Evolutionary conservation across 2,888 invertebrate genomes (phyloP).

Genomic region (Pollenia labialis): DNA sequence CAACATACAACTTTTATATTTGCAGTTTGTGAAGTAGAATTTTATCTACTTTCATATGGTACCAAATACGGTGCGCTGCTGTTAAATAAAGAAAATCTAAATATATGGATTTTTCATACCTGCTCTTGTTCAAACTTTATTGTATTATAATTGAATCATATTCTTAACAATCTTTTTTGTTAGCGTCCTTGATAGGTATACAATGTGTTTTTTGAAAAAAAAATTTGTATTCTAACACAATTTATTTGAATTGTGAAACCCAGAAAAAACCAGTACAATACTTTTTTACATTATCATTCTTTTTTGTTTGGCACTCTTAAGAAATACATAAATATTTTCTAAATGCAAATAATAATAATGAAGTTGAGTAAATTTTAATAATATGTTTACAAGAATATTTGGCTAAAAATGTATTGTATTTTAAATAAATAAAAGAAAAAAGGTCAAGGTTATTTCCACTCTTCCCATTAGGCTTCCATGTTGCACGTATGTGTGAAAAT

Average conservation of each 20-base stretch:
- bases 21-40: too few species aligned
- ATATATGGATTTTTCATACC: too few species aligned
- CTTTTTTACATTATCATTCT: not conserved
- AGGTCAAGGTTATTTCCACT: slow-evolving; percentile 18
- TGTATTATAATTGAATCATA: too few species aligned
- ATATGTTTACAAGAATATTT: not conserved
- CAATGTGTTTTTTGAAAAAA: not conserved
- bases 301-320: slow-evolving; percentile 23
- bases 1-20: too few species aligned
- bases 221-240: not conserved
- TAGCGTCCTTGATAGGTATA: too few species aligned
- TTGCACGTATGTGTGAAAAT: not conserved
- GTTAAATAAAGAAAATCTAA: too few species aligned
- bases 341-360: slow-evolving; percentile 3
- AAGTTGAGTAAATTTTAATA: slow-evolving; percentile 16
- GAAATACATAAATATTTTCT: not conserved
- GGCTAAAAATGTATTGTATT: not conserved
- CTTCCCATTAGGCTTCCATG: not conserved
- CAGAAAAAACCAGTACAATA: not conserved
- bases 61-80: too few species aligned
- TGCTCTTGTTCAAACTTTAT: too few species aligned
- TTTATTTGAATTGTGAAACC: not conserved
- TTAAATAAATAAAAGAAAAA: not conserved
- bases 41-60: too few species aligned
- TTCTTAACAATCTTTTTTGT: too few species aligned